Percentiles rank a stretch among this genome's conserved stretches.
Evolutionary conservation across 2,113 vertebrate species (phyloP).

Genomic region (Solea senegalensis): DNA sequence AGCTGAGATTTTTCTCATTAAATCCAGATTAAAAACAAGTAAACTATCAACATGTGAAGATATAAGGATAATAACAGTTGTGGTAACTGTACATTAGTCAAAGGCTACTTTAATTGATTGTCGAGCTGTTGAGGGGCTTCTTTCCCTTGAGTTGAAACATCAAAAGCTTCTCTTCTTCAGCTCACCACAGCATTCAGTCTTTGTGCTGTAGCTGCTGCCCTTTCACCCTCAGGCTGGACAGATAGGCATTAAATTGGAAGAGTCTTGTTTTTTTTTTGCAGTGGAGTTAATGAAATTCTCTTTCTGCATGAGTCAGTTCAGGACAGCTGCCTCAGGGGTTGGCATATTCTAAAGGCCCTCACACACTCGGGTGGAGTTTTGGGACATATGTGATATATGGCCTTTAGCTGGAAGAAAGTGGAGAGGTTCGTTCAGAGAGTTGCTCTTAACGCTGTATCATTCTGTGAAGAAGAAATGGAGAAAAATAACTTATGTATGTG

Average conservation of each 20-base stretch:
- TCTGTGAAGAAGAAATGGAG: background rate
- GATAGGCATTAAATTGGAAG: slow-evolving; percentile 63
- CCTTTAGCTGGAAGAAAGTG: slow-evolving; percentile 18
- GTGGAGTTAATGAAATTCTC: slow-evolving; percentile 54
- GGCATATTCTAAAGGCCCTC: slow-evolving; percentile 12
- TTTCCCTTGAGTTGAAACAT: slow-evolving; percentile 40
- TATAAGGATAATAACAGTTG: background rate
- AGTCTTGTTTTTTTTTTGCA: slow-evolving; percentile 39
- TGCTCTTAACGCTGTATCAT: slow-evolving; percentile 3
- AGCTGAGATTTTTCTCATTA: too few species aligned
- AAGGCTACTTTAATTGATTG: slow-evolving; percentile 18
- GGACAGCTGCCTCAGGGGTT: slow-evolving; percentile 34
- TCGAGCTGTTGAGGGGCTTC: slow-evolving; percentile 8
- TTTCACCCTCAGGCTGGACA: slow-evolving; percentile 45
- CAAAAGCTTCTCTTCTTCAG: slow-evolving; percentile 35
- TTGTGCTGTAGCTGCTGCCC: slow-evolving; percentile 20
- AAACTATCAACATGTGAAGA: slow-evolving; percentile 2
- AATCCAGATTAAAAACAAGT: background rate
- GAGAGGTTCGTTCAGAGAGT: background rate
- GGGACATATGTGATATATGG: slow-evolving; percentile 18
- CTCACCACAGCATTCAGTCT: slow-evolving; percentile 22
- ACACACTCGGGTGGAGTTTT: slow-evolving; percentile 10
- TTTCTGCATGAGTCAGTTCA: slow-evolving; percentile 22
- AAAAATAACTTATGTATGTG: background rate
- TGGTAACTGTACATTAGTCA: background rate